A percentile compares a stretch with the other conserved stretches of the same genome.
Evolutionary conservation across 1,140 invertebrate genomes (phyloP).

Genomic region (Drosophila eugracilis): DNA sequence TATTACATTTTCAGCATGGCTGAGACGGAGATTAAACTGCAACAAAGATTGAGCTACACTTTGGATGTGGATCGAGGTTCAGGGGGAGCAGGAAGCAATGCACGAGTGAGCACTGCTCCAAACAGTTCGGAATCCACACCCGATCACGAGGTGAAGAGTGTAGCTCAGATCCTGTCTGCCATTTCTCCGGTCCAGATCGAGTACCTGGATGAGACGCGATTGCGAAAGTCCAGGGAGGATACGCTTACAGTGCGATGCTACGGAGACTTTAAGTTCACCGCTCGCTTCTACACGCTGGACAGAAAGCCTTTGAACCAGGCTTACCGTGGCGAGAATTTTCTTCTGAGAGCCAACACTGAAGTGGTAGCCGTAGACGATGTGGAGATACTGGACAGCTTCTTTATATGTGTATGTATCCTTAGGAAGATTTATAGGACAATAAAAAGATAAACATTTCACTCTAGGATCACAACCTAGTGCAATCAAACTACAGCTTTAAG

Average conservation of each 20-base stretch:
- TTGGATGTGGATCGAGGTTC: conserved; percentile 64
- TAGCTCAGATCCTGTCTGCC: conserved; percentile 33
- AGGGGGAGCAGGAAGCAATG: not conserved
- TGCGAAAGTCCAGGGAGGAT: conserved; percentile 79
- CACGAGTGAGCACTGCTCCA: conserved; percentile 37
- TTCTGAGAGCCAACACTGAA: conserved; percentile 76
- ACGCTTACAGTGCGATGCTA: conserved; percentile 64
- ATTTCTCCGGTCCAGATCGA: conserved; percentile 76
- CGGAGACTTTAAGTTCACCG: conserved; percentile 73
- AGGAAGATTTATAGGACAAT: not conserved
- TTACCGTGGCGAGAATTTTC: conserved; percentile 81
- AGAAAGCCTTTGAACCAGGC: conserved; percentile 65
- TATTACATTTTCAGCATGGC: conserved; percentile 79
- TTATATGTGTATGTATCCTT: conserved; percentile 81
- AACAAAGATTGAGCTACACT: conserved; percentile 78
- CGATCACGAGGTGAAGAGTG: conserved; percentile 55
- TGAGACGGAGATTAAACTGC: conserved; percentile 73
- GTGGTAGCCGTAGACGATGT: conserved; percentile 68
- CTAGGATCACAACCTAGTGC: conserved; percentile 84
- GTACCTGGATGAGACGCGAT: conserved; percentile 74
- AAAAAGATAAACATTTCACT: not conserved
- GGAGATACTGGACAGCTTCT: conserved; percentile 83
- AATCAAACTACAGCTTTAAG: conserved; percentile 84
- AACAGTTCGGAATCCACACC: conserved; percentile 75
- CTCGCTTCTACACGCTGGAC: conserved; percentile 78